These are phyloP conservation scores for Taurulus bubalis DNA, from an alignment of 2,113 vertebrate genomes.

Conservation along the genomic window DNA sequence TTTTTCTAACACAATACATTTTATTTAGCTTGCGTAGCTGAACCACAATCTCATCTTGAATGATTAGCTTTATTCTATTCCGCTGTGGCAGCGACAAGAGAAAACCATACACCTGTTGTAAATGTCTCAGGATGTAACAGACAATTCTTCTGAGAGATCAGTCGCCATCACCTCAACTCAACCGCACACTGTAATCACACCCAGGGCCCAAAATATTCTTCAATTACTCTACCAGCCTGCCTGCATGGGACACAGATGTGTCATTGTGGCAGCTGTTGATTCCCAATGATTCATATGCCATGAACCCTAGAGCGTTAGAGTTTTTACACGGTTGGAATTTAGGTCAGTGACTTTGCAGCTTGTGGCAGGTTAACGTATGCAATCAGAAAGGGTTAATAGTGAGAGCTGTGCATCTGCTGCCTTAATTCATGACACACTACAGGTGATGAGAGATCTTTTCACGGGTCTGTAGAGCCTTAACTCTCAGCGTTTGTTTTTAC, in stretches of 20 bases:
- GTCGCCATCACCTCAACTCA: constrained; percentile 56
- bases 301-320: not conserved
- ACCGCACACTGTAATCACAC: constrained; percentile 35
- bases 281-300: constrained; percentile 25
- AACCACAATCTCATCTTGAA: constrained; percentile 13
- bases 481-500: not conserved
- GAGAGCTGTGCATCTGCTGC: constrained; percentile 19
- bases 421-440: constrained; percentile 16
- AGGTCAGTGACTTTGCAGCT: constrained; percentile 27
- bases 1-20: constrained; percentile 20
- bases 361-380: constrained; percentile 15
- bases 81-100: constrained; percentile 32
- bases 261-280: constrained; percentile 33
- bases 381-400: not conserved
- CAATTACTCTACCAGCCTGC: constrained; percentile 10
- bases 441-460: constrained; percentile 22
- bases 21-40: constrained; percentile 17
- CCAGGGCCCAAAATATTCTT: constrained; percentile 16
- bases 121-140: constrained; percentile 23
- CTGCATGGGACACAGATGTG: constrained; percentile 15
- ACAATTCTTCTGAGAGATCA: constrained; percentile 32
- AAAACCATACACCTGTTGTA: constrained; percentile 4
- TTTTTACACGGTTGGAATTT: constrained; percentile 14
- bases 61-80: constrained; percentile 22
- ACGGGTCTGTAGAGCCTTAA: constrained; percentile 49